These are phyloP conservation scores for Cynocephalus volans DNA, from an alignment of 2,113 vertebrate genomes.

Conservation along the genomic window DNA sequence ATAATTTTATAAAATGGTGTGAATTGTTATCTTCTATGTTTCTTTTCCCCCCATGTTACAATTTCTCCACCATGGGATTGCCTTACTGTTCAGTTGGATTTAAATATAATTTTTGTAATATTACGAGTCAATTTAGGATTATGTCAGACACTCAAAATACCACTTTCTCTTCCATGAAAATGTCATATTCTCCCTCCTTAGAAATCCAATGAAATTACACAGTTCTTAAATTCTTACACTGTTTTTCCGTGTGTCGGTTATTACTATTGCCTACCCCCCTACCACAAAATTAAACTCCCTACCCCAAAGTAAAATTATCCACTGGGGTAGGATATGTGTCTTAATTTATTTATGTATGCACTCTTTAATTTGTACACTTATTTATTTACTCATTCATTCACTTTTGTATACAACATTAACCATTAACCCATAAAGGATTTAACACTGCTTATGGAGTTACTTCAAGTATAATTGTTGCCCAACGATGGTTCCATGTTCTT, in stretches of 20 bases:
- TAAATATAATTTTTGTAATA: neutral
- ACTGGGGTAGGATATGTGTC: neutral
- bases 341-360: neutral
- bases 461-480: neutral
- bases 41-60: neutral
- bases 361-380: neutral
- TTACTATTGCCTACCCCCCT: neutral
- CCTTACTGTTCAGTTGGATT: neutral
- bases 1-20: slow-evolving; percentile 14
- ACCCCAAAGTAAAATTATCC: slow-evolving; percentile 21
- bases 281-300: neutral
- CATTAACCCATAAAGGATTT: neutral
- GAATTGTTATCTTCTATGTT: neutral
- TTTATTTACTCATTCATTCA: neutral
- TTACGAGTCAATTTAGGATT: neutral
- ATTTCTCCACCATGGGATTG: neutral
- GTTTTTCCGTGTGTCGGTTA: neutral
- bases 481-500: no score
- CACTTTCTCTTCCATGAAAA: neutral
- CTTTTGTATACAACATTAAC: neutral
- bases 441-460: neutral
- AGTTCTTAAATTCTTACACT: neutral
- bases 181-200: neutral
- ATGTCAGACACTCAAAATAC: slow-evolving; percentile 19
- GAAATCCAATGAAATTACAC: neutral